Evolutionary conservation across 2,113 vertebrate genomes (phyloP).

Genomic region (Lepus americanus): DNA sequence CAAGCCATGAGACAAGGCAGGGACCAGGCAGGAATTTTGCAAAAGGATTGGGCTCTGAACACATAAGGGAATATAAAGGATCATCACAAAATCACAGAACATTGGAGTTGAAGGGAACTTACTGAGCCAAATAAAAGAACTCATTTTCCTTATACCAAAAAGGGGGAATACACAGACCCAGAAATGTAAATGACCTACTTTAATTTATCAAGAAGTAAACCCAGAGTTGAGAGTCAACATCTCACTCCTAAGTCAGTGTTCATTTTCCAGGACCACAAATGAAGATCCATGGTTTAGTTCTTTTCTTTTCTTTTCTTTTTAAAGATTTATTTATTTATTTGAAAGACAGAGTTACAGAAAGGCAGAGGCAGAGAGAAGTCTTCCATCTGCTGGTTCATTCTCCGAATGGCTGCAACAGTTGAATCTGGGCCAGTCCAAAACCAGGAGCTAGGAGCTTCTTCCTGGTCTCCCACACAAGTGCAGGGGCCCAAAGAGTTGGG

Average conservation of each 20-base stretch:
- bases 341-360: too few species aligned
- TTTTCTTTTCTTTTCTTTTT: too few species aligned
- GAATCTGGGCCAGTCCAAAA: too few species aligned
- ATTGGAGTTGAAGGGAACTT: background rate
- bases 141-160: background rate
- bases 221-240: background rate
- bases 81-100: constrained; percentile 30
- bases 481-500: too few species aligned
- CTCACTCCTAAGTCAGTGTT: background rate
- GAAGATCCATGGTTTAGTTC: background rate
- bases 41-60: background rate
- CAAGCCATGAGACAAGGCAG: constrained; percentile 60
- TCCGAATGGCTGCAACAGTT: too few species aligned
- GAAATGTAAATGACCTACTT: background rate
- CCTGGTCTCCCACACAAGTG: too few species aligned
- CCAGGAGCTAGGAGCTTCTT: too few species aligned
- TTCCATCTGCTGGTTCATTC: too few species aligned
- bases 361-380: too few species aligned
- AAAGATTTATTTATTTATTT: too few species aligned
- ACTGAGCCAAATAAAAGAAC: background rate
- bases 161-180: background rate
- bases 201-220: background rate
- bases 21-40: background rate
- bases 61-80: background rate
- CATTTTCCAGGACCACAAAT: background rate